These are phyloP conservation scores for Cheilosia scutellata DNA, from an alignment of 2,888 invertebrate genomes.

Conservation along the genomic window DNA sequence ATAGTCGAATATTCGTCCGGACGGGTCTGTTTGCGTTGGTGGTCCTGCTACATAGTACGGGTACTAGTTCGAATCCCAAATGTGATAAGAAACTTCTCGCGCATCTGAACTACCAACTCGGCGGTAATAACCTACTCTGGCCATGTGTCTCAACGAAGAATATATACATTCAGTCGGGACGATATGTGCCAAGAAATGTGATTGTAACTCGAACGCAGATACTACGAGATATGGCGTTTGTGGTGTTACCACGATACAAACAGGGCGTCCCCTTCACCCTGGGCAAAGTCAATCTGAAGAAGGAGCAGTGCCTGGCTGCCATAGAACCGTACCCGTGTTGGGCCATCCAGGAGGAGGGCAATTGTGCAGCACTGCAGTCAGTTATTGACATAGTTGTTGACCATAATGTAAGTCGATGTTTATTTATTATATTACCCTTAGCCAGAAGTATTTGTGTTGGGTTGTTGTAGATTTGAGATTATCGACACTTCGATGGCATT, in stretches of 20 bases:
- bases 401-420: slow-evolving; percentile 83
- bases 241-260: slow-evolving; percentile 87
- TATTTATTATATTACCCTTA: slow-evolving; percentile 5
- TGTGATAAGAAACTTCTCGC: slow-evolving; percentile 67
- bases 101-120: slow-evolving; percentile 82
- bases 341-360: slow-evolving; percentile 87
- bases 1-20: slow-evolving; percentile 40
- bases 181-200: slow-evolving; percentile 86
- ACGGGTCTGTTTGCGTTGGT: slow-evolving; percentile 38
- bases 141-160: slow-evolving; percentile 86
- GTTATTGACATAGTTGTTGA: slow-evolving; percentile 88
- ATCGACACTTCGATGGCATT: slow-evolving; percentile 13
- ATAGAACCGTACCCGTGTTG: slow-evolving; percentile 88
- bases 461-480: neutral
- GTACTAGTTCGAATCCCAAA: slow-evolving; percentile 28
- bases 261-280: slow-evolving; percentile 87
- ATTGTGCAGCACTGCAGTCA: slow-evolving; percentile 88
- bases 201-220: slow-evolving; percentile 87
- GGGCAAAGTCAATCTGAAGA: slow-evolving; percentile 85
- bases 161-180: slow-evolving; percentile 86
- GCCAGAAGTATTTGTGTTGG: slow-evolving; percentile 33
- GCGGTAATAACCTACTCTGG: slow-evolving; percentile 85
- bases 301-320: slow-evolving; percentile 84
- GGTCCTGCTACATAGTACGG: slow-evolving; percentile 34
- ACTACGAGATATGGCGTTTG: slow-evolving; percentile 85